Base-by-base conservation (phyloP, 2,888 invertebrate species). In the Trichogramma evanescens region DNA sequence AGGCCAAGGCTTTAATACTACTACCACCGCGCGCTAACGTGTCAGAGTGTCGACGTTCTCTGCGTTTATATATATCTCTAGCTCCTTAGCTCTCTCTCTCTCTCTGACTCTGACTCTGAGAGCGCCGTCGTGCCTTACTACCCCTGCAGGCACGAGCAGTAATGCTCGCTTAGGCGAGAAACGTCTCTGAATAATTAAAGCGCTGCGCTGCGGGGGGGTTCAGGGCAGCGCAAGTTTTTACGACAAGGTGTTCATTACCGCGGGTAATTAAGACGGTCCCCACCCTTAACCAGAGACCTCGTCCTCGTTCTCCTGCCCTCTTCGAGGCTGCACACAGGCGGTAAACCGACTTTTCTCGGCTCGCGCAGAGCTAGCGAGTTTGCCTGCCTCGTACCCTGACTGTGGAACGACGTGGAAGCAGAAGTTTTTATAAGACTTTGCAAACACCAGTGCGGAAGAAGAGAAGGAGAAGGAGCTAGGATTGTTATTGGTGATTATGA, bases 161-260 rank as follows among this genome's bases (percentile, higher is more conserved):
- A 26, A 26, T 26, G 26, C 26, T 26, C 26, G 26, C 26, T 26
- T 26, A 26, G 26, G 26, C 26, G 26, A 26, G 26, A 26, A 26
- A 26, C 26, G 26, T 69, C 44, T 42, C 66, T 72, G 74, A 77
- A 77, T 77, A 77, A 77, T 77, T 77, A 77, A 77, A 77, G 73
- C 70, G 71, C 26, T 26, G 3, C 26, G 26, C 26, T 26, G 26
- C 26, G 26, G 26, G 26, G 13, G 26, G 26, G 26, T 0, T 26
- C 1, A 26, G 26, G 26, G 26, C 26, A 73, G 71, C 72, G 13
- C 75, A 74, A 77, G 74, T 77, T 77, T 77, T 77, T 77, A 77
- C 77, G 77, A 77, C 77, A 77, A 77, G 77, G 77, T 77, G 77
- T 77, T 77, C 77, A 77, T 77, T 77, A 77, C 76, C 73, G 72